phyloP scores from a whole-genome alignment of 1,140 invertebrate genomes.

The Mycetomoellerius zeteki region DNA sequence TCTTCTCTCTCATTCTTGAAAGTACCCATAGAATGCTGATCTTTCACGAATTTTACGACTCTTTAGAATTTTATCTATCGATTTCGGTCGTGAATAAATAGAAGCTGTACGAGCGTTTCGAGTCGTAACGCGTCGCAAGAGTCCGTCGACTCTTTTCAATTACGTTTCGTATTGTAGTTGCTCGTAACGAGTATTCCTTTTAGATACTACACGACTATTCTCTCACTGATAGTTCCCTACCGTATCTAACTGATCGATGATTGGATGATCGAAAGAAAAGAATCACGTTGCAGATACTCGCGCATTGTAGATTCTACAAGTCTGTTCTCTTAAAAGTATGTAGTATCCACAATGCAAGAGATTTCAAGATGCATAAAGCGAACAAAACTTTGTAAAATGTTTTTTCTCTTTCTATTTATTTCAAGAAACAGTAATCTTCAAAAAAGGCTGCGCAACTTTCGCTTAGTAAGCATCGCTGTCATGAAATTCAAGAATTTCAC shows the following conservation, averaged over 20 bases:
- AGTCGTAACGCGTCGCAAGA: slow-evolving; percentile 27
- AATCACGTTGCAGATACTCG: slow-evolving; percentile 6
- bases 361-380: background rate
- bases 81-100: slow-evolving; percentile 23
- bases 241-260: slow-evolving; percentile 3
- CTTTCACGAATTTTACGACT: slow-evolving; percentile 24
- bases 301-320: background rate
- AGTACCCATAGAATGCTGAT: background rate
- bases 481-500: background rate
- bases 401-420: background rate
- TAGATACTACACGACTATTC: background rate
- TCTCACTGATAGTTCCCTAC: background rate
- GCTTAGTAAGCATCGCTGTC: background rate
- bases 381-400: background rate
- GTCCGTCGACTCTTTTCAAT: slow-evolving; percentile 9
- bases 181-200: slow-evolving; percentile 23
- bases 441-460: background rate
- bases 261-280: slow-evolving; percentile 1
- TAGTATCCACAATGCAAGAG: background rate
- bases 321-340: background rate
- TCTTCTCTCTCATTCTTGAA: background rate
- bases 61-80: slow-evolving; percentile 20
- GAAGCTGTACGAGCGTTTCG: background rate
- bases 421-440: background rate
- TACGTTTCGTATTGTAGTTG: background rate